Percentiles rank a stretch among this genome's conserved stretches.
These are phyloP conservation scores for Andrena chrysosceles DNA, from an alignment of 2,888 invertebrate genomes.

Conservation along the genomic window DNA sequence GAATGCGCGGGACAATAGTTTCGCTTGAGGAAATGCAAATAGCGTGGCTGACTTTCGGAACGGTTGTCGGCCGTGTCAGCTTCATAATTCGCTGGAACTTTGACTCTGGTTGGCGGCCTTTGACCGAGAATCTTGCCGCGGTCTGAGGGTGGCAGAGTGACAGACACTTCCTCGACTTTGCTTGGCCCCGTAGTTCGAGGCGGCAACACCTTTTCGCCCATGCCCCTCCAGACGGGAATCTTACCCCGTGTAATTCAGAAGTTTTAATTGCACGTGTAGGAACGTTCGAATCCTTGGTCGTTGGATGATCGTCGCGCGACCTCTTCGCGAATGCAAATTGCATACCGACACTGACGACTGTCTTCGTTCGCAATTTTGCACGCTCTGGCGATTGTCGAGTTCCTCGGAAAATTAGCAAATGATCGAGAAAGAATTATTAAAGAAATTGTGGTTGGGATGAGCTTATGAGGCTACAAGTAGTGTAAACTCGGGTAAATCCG, in stretches of 20 bases:
- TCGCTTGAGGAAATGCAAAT: slow-evolving; percentile 63
- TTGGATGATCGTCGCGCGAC: neutral
- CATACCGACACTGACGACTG: slow-evolving; percentile 4
- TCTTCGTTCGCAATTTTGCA: slow-evolving; percentile 2
- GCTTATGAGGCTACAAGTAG: no score
- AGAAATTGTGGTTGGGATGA: no score
- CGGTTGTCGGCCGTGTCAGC: slow-evolving; percentile 67
- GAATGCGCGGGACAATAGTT: slow-evolving; percentile 63
- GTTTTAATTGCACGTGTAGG: slow-evolving; percentile 58
- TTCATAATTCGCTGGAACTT: slow-evolving; percentile 70
- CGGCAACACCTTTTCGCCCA: slow-evolving; percentile 47
- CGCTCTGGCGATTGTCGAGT: no score
- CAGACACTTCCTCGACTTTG: slow-evolving; percentile 33
- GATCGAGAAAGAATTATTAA: no score
- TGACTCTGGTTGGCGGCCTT: slow-evolving; percentile 55
- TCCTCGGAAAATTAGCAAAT: no score
- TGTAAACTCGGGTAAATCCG: no score
- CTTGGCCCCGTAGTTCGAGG: slow-evolving; percentile 19
- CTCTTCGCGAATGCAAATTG: slow-evolving; percentile 43
- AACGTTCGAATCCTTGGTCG: slow-evolving; percentile 34
- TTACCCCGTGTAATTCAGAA: slow-evolving; percentile 35
- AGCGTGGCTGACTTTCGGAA: slow-evolving; percentile 47
- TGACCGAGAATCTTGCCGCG: slow-evolving; percentile 65
- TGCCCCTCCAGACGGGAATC: slow-evolving; percentile 28
- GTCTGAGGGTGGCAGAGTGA: slow-evolving; percentile 49